Conservation (phyloP, 30 jellyfish, hydroid and myxozoan species). For the Pseudorhiza aurosa region DNA sequence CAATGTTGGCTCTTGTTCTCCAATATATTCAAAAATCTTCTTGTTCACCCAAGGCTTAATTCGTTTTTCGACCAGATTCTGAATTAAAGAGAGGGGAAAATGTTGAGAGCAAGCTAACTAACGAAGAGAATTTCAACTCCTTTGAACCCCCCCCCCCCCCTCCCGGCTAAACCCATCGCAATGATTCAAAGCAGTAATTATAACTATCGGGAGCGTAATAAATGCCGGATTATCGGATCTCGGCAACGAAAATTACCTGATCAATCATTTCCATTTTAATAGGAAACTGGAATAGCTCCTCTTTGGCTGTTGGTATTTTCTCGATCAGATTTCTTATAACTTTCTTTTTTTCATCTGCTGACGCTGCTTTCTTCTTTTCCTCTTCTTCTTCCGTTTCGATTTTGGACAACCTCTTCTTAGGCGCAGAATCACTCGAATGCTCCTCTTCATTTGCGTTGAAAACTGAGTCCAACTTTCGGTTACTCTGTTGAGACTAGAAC, state of each 20-base stretch:
- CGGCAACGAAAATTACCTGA: slow-evolving; percentile 80
- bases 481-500: slow-evolving; percentile 84
- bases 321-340: slow-evolving; percentile 85
- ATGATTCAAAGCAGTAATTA: too few species aligned
- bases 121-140: too few species aligned
- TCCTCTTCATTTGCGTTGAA: slow-evolving; percentile 95
- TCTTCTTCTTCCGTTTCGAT: slow-evolving; percentile 78
- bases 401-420: slow-evolving; percentile 83
- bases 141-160: too few species aligned
- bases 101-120: too few species aligned
- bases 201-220: too few species aligned
- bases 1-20: slow-evolving; percentile 98
- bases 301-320: slow-evolving; percentile 97
- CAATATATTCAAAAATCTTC: slow-evolving; percentile 94
- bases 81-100: background rate
- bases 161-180: too few species aligned
- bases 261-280: slow-evolving; percentile 97
- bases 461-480: slow-evolving; percentile 83
- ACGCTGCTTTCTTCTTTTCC: slow-evolving; percentile 59
- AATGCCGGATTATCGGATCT: too few species aligned
- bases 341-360: slow-evolving; percentile 93
- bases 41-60: slow-evolving; percentile 97
- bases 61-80: slow-evolving; percentile 92
- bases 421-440: slow-evolving; percentile 43
- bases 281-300: slow-evolving; percentile 86